A percentile compares a stretch with the other conserved stretches of the same genome.
Conservation (phyloP, 2,888 invertebrate genomes). For the Sicus ferrugineus region DNA sequence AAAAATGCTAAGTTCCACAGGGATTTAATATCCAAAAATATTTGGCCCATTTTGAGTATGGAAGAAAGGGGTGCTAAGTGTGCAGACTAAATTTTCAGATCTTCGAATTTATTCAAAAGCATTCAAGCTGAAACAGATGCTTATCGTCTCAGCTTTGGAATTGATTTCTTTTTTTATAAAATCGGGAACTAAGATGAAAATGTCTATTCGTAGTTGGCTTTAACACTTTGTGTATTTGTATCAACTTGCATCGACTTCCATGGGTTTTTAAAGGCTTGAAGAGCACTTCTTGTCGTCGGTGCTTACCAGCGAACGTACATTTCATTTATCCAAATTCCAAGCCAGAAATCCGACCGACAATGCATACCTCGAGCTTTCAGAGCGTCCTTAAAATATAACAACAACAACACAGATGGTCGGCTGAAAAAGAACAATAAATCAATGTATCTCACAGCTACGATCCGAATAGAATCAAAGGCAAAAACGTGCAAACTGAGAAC, state of each 20-base stretch:
- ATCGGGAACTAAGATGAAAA: neutral
- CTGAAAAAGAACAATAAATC: slow-evolving; percentile 52
- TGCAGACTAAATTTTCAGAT: too few relatives aligned
- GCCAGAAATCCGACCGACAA: slow-evolving; percentile 27
- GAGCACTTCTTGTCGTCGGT: neutral
- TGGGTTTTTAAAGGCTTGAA: neutral
- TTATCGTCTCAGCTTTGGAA: neutral
- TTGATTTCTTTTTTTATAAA: neutral
- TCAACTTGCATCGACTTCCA: too few relatives aligned
- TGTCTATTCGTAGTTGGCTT: neutral
- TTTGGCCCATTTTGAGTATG: too few relatives aligned
- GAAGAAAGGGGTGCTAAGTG: too few relatives aligned
- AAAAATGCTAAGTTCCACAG: too few relatives aligned
- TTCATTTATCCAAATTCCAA: slow-evolving; percentile 35
- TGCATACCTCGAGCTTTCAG: slow-evolving; percentile 34
- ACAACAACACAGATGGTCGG: neutral
- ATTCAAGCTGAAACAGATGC: too few relatives aligned
- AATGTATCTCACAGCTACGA: slow-evolving; percentile 46
- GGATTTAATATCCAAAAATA: too few relatives aligned
- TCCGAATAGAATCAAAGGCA: slow-evolving; percentile 5
- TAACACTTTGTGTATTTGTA: neutral
- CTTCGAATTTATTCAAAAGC: too few relatives aligned
- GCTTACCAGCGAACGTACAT: slow-evolving; percentile 39
- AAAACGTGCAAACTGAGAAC: slow-evolving; percentile 24
- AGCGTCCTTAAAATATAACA: slow-evolving; percentile 16